A percentile compares a stretch with the other conserved stretches of the same genome.
Conservation (phyloP, 2,888 invertebrate genomes). For the Salpingus planirostris region DNA sequence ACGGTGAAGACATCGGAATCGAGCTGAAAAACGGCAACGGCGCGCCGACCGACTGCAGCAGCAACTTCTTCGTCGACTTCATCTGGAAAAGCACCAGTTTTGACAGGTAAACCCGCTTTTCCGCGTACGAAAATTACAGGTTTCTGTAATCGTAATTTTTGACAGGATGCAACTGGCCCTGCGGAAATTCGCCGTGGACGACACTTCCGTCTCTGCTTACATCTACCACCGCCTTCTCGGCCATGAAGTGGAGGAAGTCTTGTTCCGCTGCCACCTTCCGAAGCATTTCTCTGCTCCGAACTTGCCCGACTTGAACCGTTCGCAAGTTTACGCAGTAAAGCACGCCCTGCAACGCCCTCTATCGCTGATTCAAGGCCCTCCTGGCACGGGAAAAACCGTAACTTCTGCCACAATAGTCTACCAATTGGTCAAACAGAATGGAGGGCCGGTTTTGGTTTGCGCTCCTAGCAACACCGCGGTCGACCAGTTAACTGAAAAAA, state of each 20-base stretch:
- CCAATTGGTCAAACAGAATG: constrained; percentile 90
- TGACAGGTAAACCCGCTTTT: constrained; percentile 56
- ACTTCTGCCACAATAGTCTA: constrained; percentile 99
- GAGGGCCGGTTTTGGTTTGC: constrained; percentile 92
- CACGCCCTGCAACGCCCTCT: constrained; percentile 94
- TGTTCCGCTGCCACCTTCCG: constrained; percentile 85
- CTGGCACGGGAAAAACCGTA: constrained; percentile 97
- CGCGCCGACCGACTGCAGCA: constrained; percentile 88
- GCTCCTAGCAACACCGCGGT: constrained; percentile 99
- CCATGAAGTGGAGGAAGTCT: constrained; percentile 86
- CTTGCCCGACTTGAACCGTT: constrained; percentile 94
- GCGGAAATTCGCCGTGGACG: constrained; percentile 92
- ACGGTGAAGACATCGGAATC: constrained; percentile 95
- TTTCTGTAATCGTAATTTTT: constrained; percentile 4
- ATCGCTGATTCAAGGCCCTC: constrained; percentile 94
- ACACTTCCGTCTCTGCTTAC: constrained; percentile 92
- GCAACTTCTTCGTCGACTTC: constrained; percentile 96
- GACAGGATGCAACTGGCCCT: constrained; percentile 89
- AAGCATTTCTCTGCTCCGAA: constrained; percentile 97
- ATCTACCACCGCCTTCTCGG: constrained; percentile 96
- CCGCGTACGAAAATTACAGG: neutral
- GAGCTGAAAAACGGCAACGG: constrained; percentile 88
- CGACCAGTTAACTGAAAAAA: constrained; percentile 97
- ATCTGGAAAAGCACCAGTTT: constrained; percentile 99
- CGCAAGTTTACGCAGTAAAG: constrained; percentile 97